phyloP scores from a whole-genome alignment of 2,113 vertebrate genomes.

The Labeo catla region DNA sequence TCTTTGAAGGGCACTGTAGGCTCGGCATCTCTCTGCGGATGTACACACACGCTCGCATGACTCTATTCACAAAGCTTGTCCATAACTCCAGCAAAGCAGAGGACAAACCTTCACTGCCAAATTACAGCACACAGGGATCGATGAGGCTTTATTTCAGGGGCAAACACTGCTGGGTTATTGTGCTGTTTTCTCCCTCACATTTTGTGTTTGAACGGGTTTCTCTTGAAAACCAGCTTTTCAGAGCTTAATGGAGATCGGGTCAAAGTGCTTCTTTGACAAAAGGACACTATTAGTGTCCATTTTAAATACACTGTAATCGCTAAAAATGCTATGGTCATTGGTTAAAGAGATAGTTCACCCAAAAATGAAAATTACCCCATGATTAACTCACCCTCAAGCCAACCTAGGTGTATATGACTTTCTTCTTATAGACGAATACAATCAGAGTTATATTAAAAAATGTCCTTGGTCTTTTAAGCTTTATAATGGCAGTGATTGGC shows the following conservation, averaged over 20 bases:
- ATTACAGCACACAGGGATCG: constrained; percentile 46
- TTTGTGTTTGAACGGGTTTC: not conserved
- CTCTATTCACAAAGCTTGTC: constrained; percentile 43
- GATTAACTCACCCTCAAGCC: no score
- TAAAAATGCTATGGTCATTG: not conserved
- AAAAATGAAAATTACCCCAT: no score
- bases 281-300: not conserved
- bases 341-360: no score
- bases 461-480: no score
- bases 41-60: not conserved
- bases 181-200: constrained; percentile 16
- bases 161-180: constrained; percentile 27
- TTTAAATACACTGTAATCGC: not conserved
- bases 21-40: constrained; percentile 25
- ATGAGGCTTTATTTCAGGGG: constrained; percentile 51
- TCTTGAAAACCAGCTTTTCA: constrained; percentile 6
- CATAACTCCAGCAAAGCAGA: constrained; percentile 40
- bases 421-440: no score
- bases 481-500: no score
- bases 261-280: not conserved
- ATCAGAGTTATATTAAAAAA: no score
- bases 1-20: constrained; percentile 19
- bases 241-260: constrained; percentile 11
- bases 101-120: constrained; percentile 46
- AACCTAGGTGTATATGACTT: no score